phyloP scores from a whole-genome alignment of 2,113 vertebrate species.

The Sisor rabdophorus region DNA sequence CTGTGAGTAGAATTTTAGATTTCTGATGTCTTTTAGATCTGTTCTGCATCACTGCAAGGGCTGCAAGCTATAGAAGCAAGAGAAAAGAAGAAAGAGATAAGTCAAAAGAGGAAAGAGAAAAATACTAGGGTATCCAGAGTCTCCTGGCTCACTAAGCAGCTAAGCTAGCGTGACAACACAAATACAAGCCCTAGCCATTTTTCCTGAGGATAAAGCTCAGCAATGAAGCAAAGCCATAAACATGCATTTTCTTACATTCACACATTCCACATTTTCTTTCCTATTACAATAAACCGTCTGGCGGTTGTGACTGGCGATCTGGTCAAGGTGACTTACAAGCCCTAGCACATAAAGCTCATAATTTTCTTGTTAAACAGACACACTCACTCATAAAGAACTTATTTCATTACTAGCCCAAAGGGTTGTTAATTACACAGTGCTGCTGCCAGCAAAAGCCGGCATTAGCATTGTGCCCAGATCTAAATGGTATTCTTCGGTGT shows the following conservation, averaged over 20 bases:
- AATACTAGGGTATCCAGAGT: conserved; percentile 46
- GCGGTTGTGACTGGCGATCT: conserved; percentile 16
- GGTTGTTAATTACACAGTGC: conserved; percentile 61
- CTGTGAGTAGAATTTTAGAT: conserved; percentile 34
- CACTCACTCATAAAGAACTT: conserved; percentile 56
- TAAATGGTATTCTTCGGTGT: conserved; percentile 44
- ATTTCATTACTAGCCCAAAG: conserved; percentile 50
- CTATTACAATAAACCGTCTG: conserved; percentile 24
- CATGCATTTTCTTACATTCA: conserved; percentile 28
- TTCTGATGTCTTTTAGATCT: conserved; percentile 35
- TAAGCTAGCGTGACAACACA: conserved; percentile 53
- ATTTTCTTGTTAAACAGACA: conserved; percentile 63
- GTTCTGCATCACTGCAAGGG: conserved; percentile 39
- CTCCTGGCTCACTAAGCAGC: conserved; percentile 43
- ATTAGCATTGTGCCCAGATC: conserved; percentile 36
- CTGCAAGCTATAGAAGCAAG: conserved; percentile 28
- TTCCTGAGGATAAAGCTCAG: conserved; percentile 39
- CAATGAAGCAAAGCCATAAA: conserved; percentile 41
- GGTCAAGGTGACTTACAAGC: conserved; percentile 49
- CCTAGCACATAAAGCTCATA: conserved; percentile 46
- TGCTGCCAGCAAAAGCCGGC: conserved; percentile 41
- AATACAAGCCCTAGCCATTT: conserved; percentile 40
- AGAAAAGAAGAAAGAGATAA: conserved; percentile 13
- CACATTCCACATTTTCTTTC: conserved; percentile 3
- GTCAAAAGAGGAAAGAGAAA: conserved; percentile 32